phyloP scores from a whole-genome alignment of 2,888 invertebrate genomes.

The Brachypterus glaber region DNA sequence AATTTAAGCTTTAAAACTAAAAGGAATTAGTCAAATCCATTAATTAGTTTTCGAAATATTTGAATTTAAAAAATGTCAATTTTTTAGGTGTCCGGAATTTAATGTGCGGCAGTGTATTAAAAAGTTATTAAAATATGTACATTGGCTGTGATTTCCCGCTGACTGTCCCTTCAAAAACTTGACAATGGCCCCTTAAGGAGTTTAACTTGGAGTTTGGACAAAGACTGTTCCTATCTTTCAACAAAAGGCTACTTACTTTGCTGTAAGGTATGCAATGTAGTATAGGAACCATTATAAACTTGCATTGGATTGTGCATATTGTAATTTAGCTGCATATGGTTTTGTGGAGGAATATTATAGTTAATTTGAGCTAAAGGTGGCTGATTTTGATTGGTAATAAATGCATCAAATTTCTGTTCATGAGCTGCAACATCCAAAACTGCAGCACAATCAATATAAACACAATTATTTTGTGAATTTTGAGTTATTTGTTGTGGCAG shows the following conservation, averaged over 20 bases:
- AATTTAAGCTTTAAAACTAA: no score
- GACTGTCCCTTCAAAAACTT: no score
- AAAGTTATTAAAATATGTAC: no score
- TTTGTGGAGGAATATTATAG: slow-evolving; percentile 32
- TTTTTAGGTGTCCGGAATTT: no score
- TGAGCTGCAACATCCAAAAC: slow-evolving; percentile 28
- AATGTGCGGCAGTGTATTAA: no score
- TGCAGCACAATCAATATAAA: slow-evolving; percentile 35
- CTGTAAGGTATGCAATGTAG: slow-evolving; percentile 28
- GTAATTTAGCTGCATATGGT: slow-evolving; percentile 30
- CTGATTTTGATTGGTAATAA: slow-evolving; percentile 23
- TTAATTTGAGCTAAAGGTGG: slow-evolving; percentile 31
- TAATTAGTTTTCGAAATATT: no score
- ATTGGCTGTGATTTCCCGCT: no score
- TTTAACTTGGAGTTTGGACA: no score
- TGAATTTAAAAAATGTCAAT: no score
- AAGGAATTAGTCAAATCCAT: no score
- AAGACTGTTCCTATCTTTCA: no score
- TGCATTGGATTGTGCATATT: slow-evolving; percentile 32
- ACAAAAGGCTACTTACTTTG: neutral
- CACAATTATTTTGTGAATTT: slow-evolving; percentile 29
- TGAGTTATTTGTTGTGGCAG: slow-evolving; percentile 21
- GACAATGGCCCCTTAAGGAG: no score
- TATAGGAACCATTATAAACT: slow-evolving; percentile 34
- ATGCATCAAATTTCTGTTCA: slow-evolving; percentile 28